A percentile compares a stretch with the other conserved stretches of the same genome.
Conservation (phyloP, 2,113 vertebrate species). For the Okapia johnstoni region DNA sequence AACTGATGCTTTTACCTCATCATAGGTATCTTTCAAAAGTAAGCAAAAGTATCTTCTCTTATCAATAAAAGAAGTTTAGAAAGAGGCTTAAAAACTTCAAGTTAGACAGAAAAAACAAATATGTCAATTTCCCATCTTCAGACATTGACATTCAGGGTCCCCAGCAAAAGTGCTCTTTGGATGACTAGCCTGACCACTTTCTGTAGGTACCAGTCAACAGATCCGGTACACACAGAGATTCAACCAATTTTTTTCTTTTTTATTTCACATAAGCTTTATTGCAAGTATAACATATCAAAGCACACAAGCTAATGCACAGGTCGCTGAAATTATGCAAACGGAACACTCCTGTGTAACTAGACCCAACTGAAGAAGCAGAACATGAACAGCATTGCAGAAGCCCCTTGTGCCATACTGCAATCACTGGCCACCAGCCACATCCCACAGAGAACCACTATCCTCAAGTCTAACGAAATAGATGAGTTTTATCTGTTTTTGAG, state of each 20-base stretch:
- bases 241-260: background rate
- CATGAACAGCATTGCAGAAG: background rate
- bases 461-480: background rate
- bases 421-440: background rate
- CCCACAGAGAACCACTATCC: background rate
- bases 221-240: background rate
- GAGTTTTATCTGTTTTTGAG: background rate
- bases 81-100: background rate
- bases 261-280: background rate
- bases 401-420: background rate
- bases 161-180: background rate
- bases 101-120: background rate
- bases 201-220: background rate
- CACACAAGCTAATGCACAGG: background rate
- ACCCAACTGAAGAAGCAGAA: background rate
- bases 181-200: background rate
- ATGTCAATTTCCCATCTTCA: background rate
- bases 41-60: background rate
- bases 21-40: background rate
- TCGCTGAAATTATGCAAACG: background rate
- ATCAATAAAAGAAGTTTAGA: background rate
- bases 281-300: background rate
- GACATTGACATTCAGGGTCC: background rate
- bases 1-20: background rate
- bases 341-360: background rate